phyloP scores from a whole-genome alignment of 2,888 invertebrate species.

The Altica lythri region DNA sequence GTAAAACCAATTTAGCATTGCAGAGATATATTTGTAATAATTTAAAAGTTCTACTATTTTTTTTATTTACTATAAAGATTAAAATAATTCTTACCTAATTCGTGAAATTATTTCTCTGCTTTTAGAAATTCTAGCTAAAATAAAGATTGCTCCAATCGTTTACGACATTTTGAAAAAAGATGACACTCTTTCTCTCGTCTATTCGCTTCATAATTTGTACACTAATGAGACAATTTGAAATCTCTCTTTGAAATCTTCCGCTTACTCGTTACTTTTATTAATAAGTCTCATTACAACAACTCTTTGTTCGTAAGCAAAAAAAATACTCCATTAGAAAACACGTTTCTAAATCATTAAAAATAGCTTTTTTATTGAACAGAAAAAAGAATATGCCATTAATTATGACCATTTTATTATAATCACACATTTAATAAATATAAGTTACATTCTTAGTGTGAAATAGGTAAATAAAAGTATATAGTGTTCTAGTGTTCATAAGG shows the following conservation, averaged over 20 bases:
- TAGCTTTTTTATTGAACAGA: conserved; percentile 1
- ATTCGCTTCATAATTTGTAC: conserved; percentile 39
- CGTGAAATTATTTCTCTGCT: too few relatives aligned
- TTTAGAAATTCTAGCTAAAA: conserved; percentile 1
- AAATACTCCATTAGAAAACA: conserved; percentile 20
- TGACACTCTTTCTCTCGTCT: conserved; percentile 11
- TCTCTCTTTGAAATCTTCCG: conserved; percentile 25
- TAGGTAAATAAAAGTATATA: too few relatives aligned
- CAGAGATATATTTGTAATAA: too few relatives aligned
- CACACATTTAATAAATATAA: too few relatives aligned
- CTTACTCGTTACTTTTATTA: conserved; percentile 30
- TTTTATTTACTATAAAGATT: too few relatives aligned
- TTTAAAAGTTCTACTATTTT: too few relatives aligned
- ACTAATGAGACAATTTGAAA: conserved; percentile 41
- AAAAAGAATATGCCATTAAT: conserved; percentile 13
- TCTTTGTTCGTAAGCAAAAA: conserved; percentile 21
- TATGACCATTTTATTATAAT: too few relatives aligned
- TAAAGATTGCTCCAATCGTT: conserved; percentile 5
- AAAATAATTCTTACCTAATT: too few relatives aligned
- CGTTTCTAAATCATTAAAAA: conserved; percentile 24
- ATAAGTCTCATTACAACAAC: conserved; percentile 26
- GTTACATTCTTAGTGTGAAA: too few relatives aligned
- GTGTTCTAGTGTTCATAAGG: too few relatives aligned
- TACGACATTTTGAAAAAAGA: conserved; percentile 13
- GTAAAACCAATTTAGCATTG: too few relatives aligned